Evolutionary conservation across 2,113 vertebrate genomes (phyloP).

Genomic region (Gallinago media): DNA sequence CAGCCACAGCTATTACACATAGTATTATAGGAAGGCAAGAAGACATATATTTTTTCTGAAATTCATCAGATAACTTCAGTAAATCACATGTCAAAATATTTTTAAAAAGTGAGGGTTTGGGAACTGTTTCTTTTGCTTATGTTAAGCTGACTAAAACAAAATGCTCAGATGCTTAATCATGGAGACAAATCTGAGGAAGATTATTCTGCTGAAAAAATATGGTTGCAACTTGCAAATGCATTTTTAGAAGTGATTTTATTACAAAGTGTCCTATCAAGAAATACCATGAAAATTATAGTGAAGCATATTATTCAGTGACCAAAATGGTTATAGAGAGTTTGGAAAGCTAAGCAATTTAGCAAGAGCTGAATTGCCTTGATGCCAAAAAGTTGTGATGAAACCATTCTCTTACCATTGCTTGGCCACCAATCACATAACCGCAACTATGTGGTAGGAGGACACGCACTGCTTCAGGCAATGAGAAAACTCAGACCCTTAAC

Average conservation of each 20-base stretch:
- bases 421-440: neutral
- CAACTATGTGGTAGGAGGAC: neutral
- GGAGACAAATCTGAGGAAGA: constrained; percentile 66
- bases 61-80: constrained; percentile 67
- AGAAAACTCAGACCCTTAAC: neutral
- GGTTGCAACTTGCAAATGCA: constrained; percentile 69
- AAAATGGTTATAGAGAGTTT: neutral
- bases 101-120: constrained; percentile 47
- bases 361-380: neutral
- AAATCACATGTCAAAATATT: constrained; percentile 58
- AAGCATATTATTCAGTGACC: constrained; percentile 54
- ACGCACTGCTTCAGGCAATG: fast-evolving
- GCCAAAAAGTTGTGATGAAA: neutral
- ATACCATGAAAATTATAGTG: constrained; percentile 49
- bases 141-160: constrained; percentile 6
- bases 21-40: constrained; percentile 48
- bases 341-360: neutral
- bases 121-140: constrained; percentile 12
- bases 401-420: neutral
- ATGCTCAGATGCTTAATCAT: constrained; percentile 72
- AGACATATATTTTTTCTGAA: constrained; percentile 71
- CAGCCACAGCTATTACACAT: constrained; percentile 60
- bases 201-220: constrained; percentile 74
- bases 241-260: constrained; percentile 77
- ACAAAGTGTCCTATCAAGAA: constrained; percentile 63